These are phyloP conservation scores for Chymomyza costata DNA, from an alignment of 1,140 invertebrate genomes.

Conservation along the genomic window DNA sequence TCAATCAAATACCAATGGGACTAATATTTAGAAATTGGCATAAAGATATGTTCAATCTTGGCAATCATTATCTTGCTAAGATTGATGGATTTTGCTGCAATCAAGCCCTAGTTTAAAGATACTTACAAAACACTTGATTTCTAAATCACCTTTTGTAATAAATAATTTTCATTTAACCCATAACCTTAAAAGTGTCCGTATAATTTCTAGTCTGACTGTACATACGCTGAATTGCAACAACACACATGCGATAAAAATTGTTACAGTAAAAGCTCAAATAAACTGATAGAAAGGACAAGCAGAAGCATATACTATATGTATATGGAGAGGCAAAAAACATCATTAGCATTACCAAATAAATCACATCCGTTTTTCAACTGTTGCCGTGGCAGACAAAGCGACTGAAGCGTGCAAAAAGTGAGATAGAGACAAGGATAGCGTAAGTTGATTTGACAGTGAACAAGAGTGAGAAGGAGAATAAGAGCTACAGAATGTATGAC, in stretches of 20 bases:
- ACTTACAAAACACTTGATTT: too few species aligned
- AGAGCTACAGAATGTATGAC: constrained; percentile 51
- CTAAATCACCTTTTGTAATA: too few species aligned
- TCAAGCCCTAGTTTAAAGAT: too few species aligned
- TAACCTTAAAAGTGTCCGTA: too few species aligned
- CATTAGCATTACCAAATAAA: constrained; percentile 74
- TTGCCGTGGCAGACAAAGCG: constrained; percentile 14
- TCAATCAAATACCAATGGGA: too few species aligned
- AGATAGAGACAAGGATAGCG: constrained; percentile 1
- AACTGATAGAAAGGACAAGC: constrained; percentile 48
- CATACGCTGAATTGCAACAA: background rate
- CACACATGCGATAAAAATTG: constrained; percentile 71
- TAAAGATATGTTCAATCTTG: too few species aligned
- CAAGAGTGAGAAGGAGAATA: constrained; percentile 36
- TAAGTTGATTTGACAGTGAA: too few species aligned
- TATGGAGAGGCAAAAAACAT: constrained; percentile 58
- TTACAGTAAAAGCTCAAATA: constrained; percentile 59
- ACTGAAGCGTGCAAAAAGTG: constrained; percentile 3
- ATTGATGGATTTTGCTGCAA: too few species aligned
- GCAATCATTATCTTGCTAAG: too few species aligned
- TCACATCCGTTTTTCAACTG: constrained; percentile 70
- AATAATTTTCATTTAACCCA: too few species aligned
- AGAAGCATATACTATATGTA: constrained; percentile 14
- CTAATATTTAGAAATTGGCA: too few species aligned
- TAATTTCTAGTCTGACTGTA: too few species aligned